Base-by-base conservation (phyloP, 2,888 invertebrate species). In the Drosophila nr. perissopoda region DNA sequence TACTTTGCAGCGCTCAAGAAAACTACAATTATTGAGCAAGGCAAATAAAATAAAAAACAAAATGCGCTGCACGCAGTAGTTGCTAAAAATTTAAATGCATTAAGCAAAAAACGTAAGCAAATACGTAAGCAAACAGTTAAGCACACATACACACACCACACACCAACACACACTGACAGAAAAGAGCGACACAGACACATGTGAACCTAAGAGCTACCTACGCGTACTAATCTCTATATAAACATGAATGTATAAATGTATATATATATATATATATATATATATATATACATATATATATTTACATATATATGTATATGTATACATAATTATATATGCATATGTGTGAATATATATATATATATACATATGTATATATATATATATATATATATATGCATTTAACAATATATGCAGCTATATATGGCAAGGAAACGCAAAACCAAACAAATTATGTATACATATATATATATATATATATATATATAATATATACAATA, bases 201-300 rank as follows among this genome's bases (percentile, higher is more conserved):
- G 85, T 82, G 85, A 85, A 85, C 88, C 89, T 84, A 87, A 87
- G 85, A 85, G 89, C 85, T 85, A 85, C 85, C 88, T 85, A 85
- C 89, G 89, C 89, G 87, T 85, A 85, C 85, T 85, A 89, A 85
- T 85, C 87, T 83, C 72, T 85, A 88, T 74, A 78, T 75, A 70
- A 72, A 73, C 64, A 81, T 70, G 79, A 62, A 75, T 69, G 66
- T 56, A 70, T 58, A 48, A 56, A 69, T 64, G 68, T 61, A 69
- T 58, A 38, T 58, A 70, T 60, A 70, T 65, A 61, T 64, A 27
- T 61, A 52, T 29, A 40, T 58, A 51, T 33, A 64, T 40, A 53
- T 27, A 52, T 49, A 69, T 49, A 58, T 61, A 58, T 33, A 58
- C 27, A 72, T 40, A 70, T 56, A 70, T 70, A 82, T 67, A 70